phyloP scores from a whole-genome alignment of 1,140 invertebrate species.

The Mactra quadrangularis region DNA sequence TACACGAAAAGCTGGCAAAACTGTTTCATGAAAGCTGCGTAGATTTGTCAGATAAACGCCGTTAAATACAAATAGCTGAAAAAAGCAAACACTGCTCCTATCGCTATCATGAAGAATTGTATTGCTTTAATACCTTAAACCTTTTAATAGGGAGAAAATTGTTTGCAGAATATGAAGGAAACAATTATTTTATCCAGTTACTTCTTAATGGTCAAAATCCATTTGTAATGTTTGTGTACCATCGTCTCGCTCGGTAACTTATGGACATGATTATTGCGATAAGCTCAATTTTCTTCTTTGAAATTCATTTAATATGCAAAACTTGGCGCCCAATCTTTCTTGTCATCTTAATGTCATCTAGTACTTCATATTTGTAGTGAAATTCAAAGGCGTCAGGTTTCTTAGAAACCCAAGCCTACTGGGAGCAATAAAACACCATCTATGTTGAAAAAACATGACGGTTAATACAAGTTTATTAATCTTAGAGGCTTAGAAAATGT shows the following conservation, averaged over 20 bases:
- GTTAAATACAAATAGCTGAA: too few species aligned
- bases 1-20: too few species aligned
- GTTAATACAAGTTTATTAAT: too few species aligned
- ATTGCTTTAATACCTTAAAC: too few species aligned
- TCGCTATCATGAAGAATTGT: too few species aligned
- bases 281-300: slow-evolving; percentile 54
- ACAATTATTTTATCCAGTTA: slow-evolving; percentile 39
- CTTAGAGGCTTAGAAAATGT: too few species aligned
- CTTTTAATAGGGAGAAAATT: slow-evolving; percentile 12
- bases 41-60: too few species aligned
- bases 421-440: not conserved
- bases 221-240: slow-evolving; percentile 39
- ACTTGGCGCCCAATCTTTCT: slow-evolving; percentile 24
- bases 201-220: slow-evolving; percentile 42
- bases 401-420: not conserved
- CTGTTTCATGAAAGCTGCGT: too few species aligned
- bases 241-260: slow-evolving; percentile 43
- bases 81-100: too few species aligned
- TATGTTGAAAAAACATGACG: too few species aligned
- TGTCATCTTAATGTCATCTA: slow-evolving; percentile 38
- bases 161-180: slow-evolving; percentile 24
- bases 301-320: slow-evolving; percentile 41
- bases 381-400: slow-evolving; percentile 33
- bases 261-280: slow-evolving; percentile 13
- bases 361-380: slow-evolving; percentile 12